Percentiles rank a stretch among this genome's conserved stretches.
phyloP scores from a whole-genome alignment of 2,797 vertebrate genomes.

The Tadarida brasiliensis region DNA sequence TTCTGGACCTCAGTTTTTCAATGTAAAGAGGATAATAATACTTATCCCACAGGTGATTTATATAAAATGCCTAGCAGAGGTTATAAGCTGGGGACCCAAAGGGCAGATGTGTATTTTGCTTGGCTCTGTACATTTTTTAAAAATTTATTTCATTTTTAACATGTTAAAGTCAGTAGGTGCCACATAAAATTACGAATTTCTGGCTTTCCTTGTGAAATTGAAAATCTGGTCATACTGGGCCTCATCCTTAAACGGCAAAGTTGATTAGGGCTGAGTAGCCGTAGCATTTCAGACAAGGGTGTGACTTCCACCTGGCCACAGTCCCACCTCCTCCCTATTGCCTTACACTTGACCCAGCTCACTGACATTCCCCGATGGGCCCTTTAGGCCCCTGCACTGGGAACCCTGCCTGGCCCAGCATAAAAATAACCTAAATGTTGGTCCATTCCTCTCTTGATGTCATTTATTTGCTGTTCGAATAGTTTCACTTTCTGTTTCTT shows the following conservation, averaged over 20 bases:
- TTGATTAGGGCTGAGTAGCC: neutral
- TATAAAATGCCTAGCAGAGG: neutral
- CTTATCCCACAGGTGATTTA: neutral
- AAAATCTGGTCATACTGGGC: neutral
- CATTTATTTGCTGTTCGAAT: neutral
- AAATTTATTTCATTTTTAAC: neutral
- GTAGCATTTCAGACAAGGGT: neutral
- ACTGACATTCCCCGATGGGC: neutral
- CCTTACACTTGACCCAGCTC: neutral
- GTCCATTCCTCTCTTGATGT: neutral
- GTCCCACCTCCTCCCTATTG: neutral
- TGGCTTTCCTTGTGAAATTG: neutral
- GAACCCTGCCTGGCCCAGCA: neutral
- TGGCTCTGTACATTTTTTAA: neutral
- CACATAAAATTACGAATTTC: neutral
- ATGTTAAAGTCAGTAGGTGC: neutral
- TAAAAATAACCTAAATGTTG: constrained; percentile 21
- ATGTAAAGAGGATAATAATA: neutral
- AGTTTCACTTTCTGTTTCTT: constrained; percentile 31
- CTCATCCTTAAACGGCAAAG: neutral
- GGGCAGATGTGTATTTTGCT: neutral
- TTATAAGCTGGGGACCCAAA: neutral
- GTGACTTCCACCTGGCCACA: neutral
- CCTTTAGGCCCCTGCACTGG: neutral
- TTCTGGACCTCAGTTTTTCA: neutral